These are phyloP conservation scores for Stegana nigrithorax DNA, from an alignment of 2,888 invertebrate genomes.

Conservation along the genomic window DNA sequence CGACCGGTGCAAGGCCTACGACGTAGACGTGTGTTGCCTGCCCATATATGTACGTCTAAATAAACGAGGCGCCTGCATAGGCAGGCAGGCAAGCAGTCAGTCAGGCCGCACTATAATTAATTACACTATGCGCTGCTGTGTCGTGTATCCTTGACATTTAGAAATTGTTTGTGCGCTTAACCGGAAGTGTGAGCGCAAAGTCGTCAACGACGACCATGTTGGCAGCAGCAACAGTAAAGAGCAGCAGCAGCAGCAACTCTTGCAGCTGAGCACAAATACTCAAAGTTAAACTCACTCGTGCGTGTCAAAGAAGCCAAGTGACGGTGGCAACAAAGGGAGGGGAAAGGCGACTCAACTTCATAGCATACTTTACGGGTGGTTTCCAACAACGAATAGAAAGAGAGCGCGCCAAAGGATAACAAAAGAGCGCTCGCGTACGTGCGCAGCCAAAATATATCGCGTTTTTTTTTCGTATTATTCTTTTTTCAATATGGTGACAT, in stretches of 20 bases:
- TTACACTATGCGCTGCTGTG: conserved; percentile 35
- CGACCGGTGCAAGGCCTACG: no score
- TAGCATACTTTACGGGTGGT: not conserved
- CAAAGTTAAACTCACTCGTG: not conserved
- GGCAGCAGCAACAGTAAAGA: not conserved
- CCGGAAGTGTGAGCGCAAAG: conserved; percentile 29
- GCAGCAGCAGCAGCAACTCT: not conserved
- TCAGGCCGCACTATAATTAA: conserved; percentile 49
- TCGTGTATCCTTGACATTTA: conserved; percentile 54
- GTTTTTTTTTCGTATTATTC: not conserved
- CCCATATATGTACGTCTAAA: no score
- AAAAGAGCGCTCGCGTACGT: not conserved
- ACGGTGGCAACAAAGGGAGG: not conserved
- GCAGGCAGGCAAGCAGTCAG: no score
- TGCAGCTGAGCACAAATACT: not conserved
- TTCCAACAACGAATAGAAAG: not conserved
- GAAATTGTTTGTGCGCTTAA: conserved; percentile 28
- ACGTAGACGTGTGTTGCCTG: no score
- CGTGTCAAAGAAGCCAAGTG: no score
- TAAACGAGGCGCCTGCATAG: no score
- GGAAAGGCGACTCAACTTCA: not conserved
- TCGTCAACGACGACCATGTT: not conserved
- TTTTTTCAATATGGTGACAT: not conserved
- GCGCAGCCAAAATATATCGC: not conserved
- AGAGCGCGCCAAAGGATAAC: not conserved